Base-by-base conservation (phyloP, 2,888 invertebrate species). In the Pseudeuparius sepicola region DNA sequence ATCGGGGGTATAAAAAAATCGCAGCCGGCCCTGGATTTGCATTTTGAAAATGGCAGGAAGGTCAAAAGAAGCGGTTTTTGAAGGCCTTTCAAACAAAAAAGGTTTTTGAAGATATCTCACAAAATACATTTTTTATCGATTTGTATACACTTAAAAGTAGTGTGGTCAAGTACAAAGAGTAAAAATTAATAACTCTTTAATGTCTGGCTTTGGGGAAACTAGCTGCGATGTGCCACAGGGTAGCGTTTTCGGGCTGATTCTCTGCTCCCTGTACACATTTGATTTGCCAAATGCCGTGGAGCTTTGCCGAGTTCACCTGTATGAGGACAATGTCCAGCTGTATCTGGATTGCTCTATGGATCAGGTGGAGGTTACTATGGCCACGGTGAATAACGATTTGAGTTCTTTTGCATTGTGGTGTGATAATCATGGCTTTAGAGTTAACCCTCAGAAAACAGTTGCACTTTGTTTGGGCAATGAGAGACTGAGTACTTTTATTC, bases 291-390 rank as follows among this genome's bases (percentile, higher is more conserved):
- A 7, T 6, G n/a, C 7, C 20, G 7, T 20, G 20, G n/a, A n/a
- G 6, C 20, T n/a, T 20, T 20, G 7, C 6, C 7, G 7, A 20
- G 20, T 20, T 7, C 20, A 20, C n/a, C 7, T 20, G 6, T 20
- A 20, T n/a, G 20, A 6, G 20, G 20, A 20, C 20, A n/a, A 20
- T 20, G 20, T n/a, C 20, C 20, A 20, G n/a, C 6, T 20, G n/a
- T 20, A 20, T n/a, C n/a, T n/a, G 7, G 7, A 20, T 20, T 20
- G 7, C 20, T 20, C 20, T 20, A n/a, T n/a, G 6, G 20, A 6
- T n/a, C 7, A 20, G 20, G 6, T 20, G 6, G 7, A 6, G 20
- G 20, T 7, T n/a, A 20, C 20, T 20, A 7, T 20, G 20, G 6
- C 7, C 20, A 20, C 7, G 20, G 7, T 20, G 6, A 20, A 20